A percentile compares a stretch with the other conserved stretches of the same genome.
Evolutionary conservation across 2,888 invertebrate species (phyloP).

Genomic region (Noctua pronuba): DNA sequence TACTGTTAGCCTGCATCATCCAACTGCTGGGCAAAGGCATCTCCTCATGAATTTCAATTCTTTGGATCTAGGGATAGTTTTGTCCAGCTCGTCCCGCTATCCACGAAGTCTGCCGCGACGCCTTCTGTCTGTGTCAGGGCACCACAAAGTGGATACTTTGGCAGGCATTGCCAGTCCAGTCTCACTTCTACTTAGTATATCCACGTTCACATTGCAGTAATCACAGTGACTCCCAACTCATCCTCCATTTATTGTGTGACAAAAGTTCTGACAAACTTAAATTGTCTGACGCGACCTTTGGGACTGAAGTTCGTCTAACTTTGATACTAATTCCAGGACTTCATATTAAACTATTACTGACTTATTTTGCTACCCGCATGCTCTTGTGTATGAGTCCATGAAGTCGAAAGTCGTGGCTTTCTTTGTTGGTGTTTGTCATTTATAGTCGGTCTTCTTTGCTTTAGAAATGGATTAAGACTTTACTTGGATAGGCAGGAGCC

Average conservation of each 20-base stretch:
- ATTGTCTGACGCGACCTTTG: conserved; percentile 46
- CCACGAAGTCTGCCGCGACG: no score
- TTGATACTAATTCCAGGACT: conserved; percentile 38
- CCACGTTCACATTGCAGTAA: neutral
- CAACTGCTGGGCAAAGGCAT: no score
- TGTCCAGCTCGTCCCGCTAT: no score
- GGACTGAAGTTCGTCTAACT: conserved; percentile 41
- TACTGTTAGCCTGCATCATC: no score
- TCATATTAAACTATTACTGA: conserved; percentile 47
- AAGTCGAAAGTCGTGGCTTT: conserved; percentile 14
- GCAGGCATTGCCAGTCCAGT: neutral
- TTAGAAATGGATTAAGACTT: neutral
- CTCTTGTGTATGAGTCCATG: neutral
- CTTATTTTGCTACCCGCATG: conserved; percentile 45
- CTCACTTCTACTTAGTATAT: neutral
- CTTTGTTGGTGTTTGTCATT: conserved; percentile 5
- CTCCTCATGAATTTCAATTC: neutral
- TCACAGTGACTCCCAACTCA: conserved; percentile 7
- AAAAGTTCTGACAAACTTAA: conserved; percentile 46
- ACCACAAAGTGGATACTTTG: no score
- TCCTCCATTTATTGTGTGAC: conserved; percentile 38
- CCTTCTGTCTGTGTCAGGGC: no score
- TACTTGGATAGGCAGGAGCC: neutral
- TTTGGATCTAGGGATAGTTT: no score
- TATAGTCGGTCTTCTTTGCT: neutral